Conservation (phyloP, 2,888 invertebrate species). For the Aleiodes alternator region DNA sequence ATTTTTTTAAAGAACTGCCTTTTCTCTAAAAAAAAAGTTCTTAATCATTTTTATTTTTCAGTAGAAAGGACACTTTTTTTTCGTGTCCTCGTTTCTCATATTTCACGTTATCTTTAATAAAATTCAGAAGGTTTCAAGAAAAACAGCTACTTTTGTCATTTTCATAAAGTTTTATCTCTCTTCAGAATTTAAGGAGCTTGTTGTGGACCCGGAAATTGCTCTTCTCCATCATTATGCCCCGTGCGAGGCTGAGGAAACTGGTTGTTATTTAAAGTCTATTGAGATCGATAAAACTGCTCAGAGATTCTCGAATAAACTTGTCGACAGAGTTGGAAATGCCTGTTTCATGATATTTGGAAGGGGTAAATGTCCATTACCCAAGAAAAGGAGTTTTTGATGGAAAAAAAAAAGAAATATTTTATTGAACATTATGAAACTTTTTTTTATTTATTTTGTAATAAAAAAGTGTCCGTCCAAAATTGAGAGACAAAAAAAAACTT, state of each 20-base stretch:
- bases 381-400: conserved; percentile 41
- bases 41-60: background rate
- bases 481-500: background rate
- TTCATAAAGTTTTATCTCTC: background rate
- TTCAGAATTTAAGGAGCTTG: conserved; percentile 51
- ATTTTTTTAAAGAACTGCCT: too few relatives aligned
- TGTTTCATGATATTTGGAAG: conserved; percentile 45
- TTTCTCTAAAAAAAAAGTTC: conserved; percentile 25
- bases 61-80: too few relatives aligned
- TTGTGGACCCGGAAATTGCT: conserved; percentile 56
- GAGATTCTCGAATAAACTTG: conserved; percentile 51
- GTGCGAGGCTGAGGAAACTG: conserved; percentile 56
- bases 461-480: too few relatives aligned
- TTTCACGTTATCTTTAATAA: too few relatives aligned
- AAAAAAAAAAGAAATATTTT: background rate
- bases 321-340: conserved; percentile 38
- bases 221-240: conserved; percentile 56
- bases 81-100: too few relatives aligned
- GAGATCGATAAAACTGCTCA: conserved; percentile 52
- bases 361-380: conserved; percentile 46
- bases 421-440: too few relatives aligned
- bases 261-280: conserved; percentile 53
- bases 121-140: background rate
- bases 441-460: too few relatives aligned
- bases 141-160: background rate